phyloP scores from a whole-genome alignment of 2,797 vertebrate species.

The Perdix hodgsoniae region DNA sequence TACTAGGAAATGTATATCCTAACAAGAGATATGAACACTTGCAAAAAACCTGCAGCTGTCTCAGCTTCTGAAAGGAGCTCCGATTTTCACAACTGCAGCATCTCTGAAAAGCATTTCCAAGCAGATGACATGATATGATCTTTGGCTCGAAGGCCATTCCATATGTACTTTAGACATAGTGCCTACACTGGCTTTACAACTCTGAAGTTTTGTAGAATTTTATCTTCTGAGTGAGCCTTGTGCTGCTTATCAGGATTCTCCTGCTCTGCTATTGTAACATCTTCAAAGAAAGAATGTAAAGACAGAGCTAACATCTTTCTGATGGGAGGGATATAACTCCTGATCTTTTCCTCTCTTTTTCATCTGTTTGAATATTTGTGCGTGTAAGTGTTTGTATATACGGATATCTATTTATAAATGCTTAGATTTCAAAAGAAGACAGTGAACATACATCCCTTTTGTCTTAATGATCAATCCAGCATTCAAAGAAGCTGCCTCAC shows the following conservation, averaged over 20 bases:
- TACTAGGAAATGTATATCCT: not conserved
- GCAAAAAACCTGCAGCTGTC: not conserved
- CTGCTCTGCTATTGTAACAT: conserved; percentile 61
- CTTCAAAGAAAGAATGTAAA: conserved; percentile 75
- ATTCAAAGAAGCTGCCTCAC: not conserved
- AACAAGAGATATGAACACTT: not conserved
- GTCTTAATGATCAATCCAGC: not conserved
- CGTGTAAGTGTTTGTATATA: not conserved
- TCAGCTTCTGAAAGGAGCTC: conserved; percentile 26
- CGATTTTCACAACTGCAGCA: not conserved
- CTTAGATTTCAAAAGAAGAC: not conserved
- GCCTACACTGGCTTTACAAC: conserved; percentile 71
- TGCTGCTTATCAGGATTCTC: conserved; percentile 68
- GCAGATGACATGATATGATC: conserved; percentile 59
- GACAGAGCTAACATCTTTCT: conserved; percentile 48
- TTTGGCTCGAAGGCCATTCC: conserved; percentile 64
- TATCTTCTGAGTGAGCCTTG: conserved; percentile 51
- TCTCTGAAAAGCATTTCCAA: conserved; percentile 49
- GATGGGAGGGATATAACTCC: conserved; percentile 14
- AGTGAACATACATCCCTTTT: not conserved
- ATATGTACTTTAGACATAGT: conserved; percentile 56
- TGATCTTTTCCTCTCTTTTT: not conserved
- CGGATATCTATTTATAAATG: not conserved
- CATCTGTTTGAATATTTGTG: not conserved
- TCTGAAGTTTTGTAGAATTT: conserved; percentile 70